Evolutionary conservation across 2,797 vertebrate species (phyloP).

Genomic region (Esox masquinongy): DNA sequence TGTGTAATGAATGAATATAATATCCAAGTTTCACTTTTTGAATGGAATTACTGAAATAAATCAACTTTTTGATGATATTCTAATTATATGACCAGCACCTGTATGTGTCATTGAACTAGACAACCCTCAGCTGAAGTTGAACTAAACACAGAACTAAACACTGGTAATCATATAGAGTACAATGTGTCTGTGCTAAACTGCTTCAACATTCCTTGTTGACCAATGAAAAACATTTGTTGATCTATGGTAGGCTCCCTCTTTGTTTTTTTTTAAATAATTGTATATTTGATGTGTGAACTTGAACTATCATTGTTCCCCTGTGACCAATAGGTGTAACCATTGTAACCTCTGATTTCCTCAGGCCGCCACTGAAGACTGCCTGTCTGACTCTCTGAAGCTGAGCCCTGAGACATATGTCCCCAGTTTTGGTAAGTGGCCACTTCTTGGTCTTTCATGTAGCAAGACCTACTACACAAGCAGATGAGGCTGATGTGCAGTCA

Average conservation of each 20-base stretch:
- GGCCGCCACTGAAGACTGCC: constrained; percentile 66
- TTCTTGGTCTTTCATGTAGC: constrained; percentile 7
- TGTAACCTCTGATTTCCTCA: constrained; percentile 36
- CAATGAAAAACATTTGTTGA: constrained; percentile 53
- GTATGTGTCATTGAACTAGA: background rate
- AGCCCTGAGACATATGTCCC: constrained; percentile 67
- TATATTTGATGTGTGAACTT: constrained; percentile 34
- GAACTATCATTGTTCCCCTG: constrained; percentile 32
- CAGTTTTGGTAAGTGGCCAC: constrained; percentile 70
- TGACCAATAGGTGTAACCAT: constrained; percentile 19
- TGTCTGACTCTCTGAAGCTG: constrained; percentile 60
- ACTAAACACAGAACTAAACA: constrained; percentile 21
- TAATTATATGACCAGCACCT: no score
- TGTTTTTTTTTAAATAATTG: constrained; percentile 43
- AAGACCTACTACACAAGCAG: constrained; percentile 17
- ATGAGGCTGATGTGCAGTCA: constrained; percentile 30
- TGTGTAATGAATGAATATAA: no score
- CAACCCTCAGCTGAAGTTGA: background rate
- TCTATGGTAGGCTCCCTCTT: constrained; percentile 20
- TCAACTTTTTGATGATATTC: no score
- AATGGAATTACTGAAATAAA: no score
- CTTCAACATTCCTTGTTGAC: constrained; percentile 46
- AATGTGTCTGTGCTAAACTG: constrained; percentile 28
- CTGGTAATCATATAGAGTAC: constrained; percentile 20
- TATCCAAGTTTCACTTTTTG: no score